These are phyloP conservation scores for Perca flavescens DNA, from an alignment of 2,113 vertebrate genomes.

Conservation along the genomic window DNA sequence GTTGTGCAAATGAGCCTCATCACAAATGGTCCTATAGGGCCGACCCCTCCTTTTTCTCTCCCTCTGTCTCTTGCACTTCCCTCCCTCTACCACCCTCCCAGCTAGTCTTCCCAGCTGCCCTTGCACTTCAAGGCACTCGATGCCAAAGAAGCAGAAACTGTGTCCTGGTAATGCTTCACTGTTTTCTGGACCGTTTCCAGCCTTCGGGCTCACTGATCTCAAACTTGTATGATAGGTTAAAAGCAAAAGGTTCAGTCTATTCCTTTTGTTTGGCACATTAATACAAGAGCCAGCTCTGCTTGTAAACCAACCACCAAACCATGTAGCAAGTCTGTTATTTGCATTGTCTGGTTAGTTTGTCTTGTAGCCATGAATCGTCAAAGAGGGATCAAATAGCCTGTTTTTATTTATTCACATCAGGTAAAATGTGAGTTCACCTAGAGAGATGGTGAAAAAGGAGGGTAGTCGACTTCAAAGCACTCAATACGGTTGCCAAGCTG, in stretches of 20 bases:
- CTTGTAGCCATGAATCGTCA: slow-evolving; percentile 24
- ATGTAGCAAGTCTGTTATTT: slow-evolving; percentile 51
- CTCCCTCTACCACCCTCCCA: slow-evolving; percentile 65
- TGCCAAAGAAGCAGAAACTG: slow-evolving; percentile 81
- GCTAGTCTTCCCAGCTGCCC: slow-evolving; percentile 81
- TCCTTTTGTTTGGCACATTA: slow-evolving; percentile 58
- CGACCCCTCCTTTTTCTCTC: slow-evolving; percentile 79
- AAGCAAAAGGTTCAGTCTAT: slow-evolving; percentile 46
- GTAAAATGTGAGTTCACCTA: slow-evolving; percentile 62
- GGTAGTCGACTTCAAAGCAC: slow-evolving; percentile 75
- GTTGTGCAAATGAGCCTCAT: slow-evolving; percentile 98
- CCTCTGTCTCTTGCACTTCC: slow-evolving; percentile 64
- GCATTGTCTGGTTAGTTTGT: slow-evolving; percentile 52
- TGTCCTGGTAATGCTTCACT: slow-evolving; percentile 77
- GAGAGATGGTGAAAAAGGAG: slow-evolving; percentile 60
- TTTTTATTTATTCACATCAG: slow-evolving; percentile 64
- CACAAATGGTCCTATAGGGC: slow-evolving; percentile 98
- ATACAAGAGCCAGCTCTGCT: slow-evolving; percentile 24
- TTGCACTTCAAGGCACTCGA: slow-evolving; percentile 79
- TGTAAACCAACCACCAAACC: slow-evolving; percentile 38
- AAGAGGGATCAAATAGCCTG: slow-evolving; percentile 55
- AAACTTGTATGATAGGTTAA: slow-evolving; percentile 68
- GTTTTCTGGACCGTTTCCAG: slow-evolving; percentile 74
- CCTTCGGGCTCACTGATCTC: slow-evolving; percentile 68
- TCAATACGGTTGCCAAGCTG: slow-evolving; percentile 75